Percentiles rank a stretch among this genome's conserved stretches.
These are phyloP conservation scores for Coccyzus lansbergi DNA, from an alignment of 2,797 vertebrate species.

Conservation along the genomic window DNA sequence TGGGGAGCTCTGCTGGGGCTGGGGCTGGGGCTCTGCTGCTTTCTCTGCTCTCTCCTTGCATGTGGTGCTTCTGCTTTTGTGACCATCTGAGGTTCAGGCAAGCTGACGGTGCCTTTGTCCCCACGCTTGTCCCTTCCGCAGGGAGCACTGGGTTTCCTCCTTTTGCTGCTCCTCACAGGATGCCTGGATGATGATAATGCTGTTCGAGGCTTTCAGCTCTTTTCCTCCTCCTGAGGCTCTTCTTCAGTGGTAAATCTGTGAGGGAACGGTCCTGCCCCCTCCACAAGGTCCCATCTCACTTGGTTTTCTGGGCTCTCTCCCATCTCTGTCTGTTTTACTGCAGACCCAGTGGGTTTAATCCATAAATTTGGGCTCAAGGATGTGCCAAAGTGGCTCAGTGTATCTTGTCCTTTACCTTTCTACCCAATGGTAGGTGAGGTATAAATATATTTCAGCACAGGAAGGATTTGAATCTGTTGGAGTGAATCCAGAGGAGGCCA, in stretches of 20 bases:
- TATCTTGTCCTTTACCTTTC: too few species aligned
- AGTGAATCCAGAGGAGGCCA: too few species aligned
- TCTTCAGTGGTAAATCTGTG: neutral
- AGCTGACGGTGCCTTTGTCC: neutral
- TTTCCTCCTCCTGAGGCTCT: neutral
- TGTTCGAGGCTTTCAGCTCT: neutral
- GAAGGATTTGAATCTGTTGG: too few species aligned
- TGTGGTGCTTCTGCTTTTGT: fast-evolving
- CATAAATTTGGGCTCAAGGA: neutral
- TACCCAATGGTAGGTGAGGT: too few species aligned
- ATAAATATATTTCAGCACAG: too few species aligned
- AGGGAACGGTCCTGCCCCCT: neutral
- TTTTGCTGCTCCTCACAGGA: neutral
- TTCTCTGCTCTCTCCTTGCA: neutral
- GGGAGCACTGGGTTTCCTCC: neutral
- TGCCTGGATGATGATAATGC: neutral
- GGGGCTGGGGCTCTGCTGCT: neutral
- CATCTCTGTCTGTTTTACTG: neutral
- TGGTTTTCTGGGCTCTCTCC: neutral
- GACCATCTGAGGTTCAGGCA: neutral
- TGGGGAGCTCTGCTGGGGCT: neutral
- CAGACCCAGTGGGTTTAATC: neutral
- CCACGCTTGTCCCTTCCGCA: fast-evolving
- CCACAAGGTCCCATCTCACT: fast-evolving
- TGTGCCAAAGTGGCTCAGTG: fast-evolving